Percentiles rank a stretch among this genome's conserved stretches.
Conservation (phyloP, 2,113 vertebrate genomes). For the Misgurnus anguillicaudatus region DNA sequence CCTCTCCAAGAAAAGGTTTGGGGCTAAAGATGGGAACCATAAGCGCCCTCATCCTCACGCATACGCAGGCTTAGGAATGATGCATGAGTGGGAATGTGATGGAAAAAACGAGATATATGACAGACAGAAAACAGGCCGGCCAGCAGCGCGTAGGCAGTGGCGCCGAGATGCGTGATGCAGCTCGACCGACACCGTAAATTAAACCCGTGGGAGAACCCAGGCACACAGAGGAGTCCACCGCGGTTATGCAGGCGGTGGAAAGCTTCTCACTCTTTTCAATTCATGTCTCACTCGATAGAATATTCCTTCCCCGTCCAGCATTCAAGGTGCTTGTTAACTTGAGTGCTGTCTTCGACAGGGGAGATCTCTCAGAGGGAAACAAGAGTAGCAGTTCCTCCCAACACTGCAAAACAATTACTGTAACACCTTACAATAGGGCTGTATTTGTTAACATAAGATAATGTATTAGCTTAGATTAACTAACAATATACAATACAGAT, state of each 20-base stretch:
- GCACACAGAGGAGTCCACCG: slow-evolving; percentile 19
- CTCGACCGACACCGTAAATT: slow-evolving; percentile 42
- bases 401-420: too few relatives aligned
- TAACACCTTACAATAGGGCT: too few relatives aligned
- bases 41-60: too few relatives aligned
- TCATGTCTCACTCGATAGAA: not conserved
- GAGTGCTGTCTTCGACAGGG: too few relatives aligned
- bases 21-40: not conserved
- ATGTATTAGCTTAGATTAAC: too few relatives aligned
- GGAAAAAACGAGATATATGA: slow-evolving; percentile 1
- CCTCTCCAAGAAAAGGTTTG: not conserved
- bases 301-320: not conserved
- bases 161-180: slow-evolving; percentile 30
- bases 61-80: not conserved
- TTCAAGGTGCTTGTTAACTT: not conserved
- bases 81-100: slow-evolving; percentile 4
- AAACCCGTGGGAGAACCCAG: slow-evolving; percentile 47
- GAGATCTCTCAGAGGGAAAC: too few relatives aligned
- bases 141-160: slow-evolving; percentile 42
- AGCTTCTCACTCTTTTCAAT: slow-evolving; percentile 42
- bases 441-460: too few relatives aligned
- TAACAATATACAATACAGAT: too few relatives aligned
- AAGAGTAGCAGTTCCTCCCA: too few relatives aligned
- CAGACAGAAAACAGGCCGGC: slow-evolving; percentile 27
- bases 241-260: slow-evolving; percentile 45